Conservation (phyloP, 2,113 vertebrate species). For the Heterotilapia buettikoferi region DNA sequence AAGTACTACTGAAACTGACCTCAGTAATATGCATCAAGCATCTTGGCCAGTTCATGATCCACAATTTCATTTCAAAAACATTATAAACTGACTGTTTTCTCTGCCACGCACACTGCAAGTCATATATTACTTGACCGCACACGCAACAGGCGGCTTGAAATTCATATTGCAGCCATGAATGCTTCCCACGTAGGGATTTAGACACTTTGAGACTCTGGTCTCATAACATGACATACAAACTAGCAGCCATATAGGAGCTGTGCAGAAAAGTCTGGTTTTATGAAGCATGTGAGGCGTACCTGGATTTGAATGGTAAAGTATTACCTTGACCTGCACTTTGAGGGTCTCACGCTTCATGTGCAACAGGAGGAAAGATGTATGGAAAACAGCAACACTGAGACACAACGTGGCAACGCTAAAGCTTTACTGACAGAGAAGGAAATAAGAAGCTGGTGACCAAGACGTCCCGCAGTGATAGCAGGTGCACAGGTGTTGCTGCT, state of each 20-base stretch:
- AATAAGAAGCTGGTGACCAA: neutral
- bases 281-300: neutral
- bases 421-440: neutral
- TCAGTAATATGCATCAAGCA: neutral
- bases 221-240: neutral
- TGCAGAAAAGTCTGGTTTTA: neutral
- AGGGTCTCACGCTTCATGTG: neutral
- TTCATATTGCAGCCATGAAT: neutral
- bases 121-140: neutral
- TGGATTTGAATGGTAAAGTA: neutral
- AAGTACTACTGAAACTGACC: neutral
- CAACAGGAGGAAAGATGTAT: neutral
- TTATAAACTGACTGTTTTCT: neutral
- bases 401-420: neutral
- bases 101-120: neutral
- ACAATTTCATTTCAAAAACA: neutral
- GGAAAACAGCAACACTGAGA: neutral
- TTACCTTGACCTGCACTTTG: neutral
- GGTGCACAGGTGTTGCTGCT: conserved; percentile 51
- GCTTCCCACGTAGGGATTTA: neutral
- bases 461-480: conserved; percentile 12
- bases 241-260: neutral
- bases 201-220: neutral
- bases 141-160: neutral
- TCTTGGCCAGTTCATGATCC: neutral